Percentiles rank a stretch among this genome's conserved stretches.
phyloP scores from a whole-genome alignment of 1,140 invertebrate species.

The Drosophila aff. region DNA sequence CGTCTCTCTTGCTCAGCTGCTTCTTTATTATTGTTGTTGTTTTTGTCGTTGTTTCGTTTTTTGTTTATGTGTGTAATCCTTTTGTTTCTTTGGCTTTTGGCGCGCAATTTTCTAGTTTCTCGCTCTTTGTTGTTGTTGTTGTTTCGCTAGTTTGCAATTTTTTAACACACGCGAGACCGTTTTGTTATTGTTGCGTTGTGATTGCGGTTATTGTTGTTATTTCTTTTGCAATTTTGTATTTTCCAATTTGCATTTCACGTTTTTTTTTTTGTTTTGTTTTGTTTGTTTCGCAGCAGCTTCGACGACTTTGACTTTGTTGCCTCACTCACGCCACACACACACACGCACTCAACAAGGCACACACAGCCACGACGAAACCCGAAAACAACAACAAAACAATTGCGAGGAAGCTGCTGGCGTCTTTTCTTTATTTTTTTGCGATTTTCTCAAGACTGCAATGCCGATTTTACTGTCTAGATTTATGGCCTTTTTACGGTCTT shows the following conservation, averaged over 20 bases:
- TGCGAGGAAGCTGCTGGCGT: slow-evolving; percentile 47
- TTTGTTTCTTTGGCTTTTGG: slow-evolving; percentile 70
- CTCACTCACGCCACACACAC: slow-evolving; percentile 22
- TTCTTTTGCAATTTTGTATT: slow-evolving; percentile 27
- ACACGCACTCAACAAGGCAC: slow-evolving; percentile 12
- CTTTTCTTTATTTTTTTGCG: slow-evolving; percentile 10
- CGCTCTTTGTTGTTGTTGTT: slow-evolving; percentile 21
- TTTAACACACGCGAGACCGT: slow-evolving; percentile 67
- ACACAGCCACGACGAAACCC: slow-evolving; percentile 18
- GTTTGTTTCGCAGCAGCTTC: slow-evolving; percentile 37
- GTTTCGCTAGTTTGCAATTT: slow-evolving; percentile 38
- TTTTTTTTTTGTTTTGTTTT: slow-evolving; percentile 21
- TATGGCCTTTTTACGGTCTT: slow-evolving; percentile 29
- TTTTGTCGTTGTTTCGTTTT: slow-evolving; percentile 15
- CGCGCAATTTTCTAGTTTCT: slow-evolving; percentile 64
- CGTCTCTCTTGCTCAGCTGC: slow-evolving; percentile 32
- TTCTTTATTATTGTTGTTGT: slow-evolving; percentile 15
- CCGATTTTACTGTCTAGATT: slow-evolving; percentile 42
- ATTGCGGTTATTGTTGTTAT: slow-evolving; percentile 48
- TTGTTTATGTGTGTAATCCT: slow-evolving; percentile 71
- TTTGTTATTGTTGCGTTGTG: slow-evolving; percentile 51
- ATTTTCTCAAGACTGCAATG: slow-evolving; percentile 35
- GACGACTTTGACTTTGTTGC: slow-evolving; percentile 59
- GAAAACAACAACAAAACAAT: slow-evolving; percentile 52
- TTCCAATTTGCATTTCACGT: slow-evolving; percentile 78